Evolutionary conservation across 2,888 invertebrate species (phyloP).

Genomic region (Eupithecia pulchellata): DNA sequence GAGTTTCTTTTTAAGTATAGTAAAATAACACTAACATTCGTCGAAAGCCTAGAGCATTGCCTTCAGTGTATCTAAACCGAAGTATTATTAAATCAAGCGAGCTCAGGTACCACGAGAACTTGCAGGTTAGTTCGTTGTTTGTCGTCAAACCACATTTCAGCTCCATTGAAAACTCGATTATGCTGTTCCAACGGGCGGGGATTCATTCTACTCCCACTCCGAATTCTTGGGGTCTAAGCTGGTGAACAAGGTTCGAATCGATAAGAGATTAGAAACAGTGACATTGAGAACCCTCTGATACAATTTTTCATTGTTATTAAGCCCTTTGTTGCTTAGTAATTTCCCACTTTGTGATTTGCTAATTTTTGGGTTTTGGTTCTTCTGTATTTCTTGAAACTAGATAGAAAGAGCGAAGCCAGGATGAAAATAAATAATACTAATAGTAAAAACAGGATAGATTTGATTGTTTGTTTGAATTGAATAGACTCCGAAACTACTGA

Average conservation of each 20-base stretch:
- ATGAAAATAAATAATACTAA: no score
- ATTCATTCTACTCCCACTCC: conserved; percentile 5
- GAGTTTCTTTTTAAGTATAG: no score
- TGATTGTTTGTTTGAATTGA: no score
- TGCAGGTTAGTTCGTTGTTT: conserved; percentile 56
- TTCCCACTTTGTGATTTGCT: no score
- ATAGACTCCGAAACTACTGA: no score
- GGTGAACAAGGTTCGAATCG: background rate
- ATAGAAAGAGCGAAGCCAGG: no score
- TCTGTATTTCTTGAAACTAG: no score
- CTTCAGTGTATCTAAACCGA: conserved; percentile 7
- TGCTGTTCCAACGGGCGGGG: conserved; percentile 39
- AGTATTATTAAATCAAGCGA: conserved; percentile 35
- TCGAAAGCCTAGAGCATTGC: background rate
- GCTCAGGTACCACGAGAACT: conserved; percentile 46
- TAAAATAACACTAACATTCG: background rate
- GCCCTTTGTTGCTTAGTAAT: no score
- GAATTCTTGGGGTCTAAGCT: background rate
- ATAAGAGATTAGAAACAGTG: background rate
- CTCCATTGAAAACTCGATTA: conserved; percentile 76
- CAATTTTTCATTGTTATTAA: no score
- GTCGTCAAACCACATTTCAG: conserved; percentile 69
- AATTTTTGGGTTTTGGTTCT: no score
- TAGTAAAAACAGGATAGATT: no score
- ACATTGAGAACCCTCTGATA: no score